These are phyloP conservation scores for Mus pahari DNA, from an alignment of 2,113 vertebrate species.

Conservation along the genomic window DNA sequence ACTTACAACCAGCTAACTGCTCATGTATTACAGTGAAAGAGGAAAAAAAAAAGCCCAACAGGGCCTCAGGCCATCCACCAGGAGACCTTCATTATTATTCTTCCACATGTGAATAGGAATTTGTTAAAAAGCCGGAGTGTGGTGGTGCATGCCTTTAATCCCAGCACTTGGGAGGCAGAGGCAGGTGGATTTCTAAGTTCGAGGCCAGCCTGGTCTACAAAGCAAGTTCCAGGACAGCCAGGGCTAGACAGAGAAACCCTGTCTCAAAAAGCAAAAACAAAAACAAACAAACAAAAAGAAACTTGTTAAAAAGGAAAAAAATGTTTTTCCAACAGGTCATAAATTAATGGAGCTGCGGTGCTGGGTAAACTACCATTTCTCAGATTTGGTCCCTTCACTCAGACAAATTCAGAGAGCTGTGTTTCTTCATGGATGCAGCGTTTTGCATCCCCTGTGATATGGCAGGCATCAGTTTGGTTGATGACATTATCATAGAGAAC, in stretches of 20 bases:
- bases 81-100: constrained; percentile 14
- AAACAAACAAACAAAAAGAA: too few species aligned
- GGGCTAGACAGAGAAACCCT: too few species aligned
- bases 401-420: background rate
- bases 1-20: background rate
- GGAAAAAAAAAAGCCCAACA: too few species aligned
- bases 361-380: background rate
- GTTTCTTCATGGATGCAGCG: background rate
- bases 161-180: too few species aligned
- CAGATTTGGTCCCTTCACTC: background rate
- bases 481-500: background rate
- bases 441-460: background rate
- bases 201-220: too few species aligned
- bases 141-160: too few species aligned
- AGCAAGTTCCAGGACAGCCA: too few species aligned
- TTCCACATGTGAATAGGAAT: background rate
- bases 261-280: too few species aligned
- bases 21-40: background rate
- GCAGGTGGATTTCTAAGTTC: too few species aligned
- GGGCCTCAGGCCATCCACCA: background rate
- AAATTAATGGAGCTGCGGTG: background rate
- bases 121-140: constrained; percentile 4
- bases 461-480: background rate
- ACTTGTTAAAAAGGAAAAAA: background rate
- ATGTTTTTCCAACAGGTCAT: background rate